Conservation (phyloP, 2,113 vertebrate species). For the Fregetta grallaria region DNA sequence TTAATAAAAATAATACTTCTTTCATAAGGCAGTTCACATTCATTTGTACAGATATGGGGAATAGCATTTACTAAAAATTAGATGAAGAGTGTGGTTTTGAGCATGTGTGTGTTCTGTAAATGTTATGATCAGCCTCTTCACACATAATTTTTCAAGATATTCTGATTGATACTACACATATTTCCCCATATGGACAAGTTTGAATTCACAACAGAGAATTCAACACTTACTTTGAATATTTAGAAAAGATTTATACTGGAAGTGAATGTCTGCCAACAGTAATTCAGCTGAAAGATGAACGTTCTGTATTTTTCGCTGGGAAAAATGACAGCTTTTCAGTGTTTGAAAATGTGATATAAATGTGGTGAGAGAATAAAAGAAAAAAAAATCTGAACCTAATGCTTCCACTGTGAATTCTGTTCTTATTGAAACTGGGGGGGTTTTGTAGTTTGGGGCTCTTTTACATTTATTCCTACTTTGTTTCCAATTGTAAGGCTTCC, state of each 20-base stretch:
- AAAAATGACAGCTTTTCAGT: constrained; percentile 30
- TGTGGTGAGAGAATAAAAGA: constrained; percentile 16
- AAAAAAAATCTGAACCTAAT: background rate
- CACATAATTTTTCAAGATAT: constrained; percentile 60
- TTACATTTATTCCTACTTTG: background rate
- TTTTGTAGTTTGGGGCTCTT: background rate
- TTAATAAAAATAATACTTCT: background rate
- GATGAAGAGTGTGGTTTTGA: background rate
- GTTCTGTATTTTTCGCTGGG: background rate
- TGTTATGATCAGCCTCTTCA: constrained; percentile 61
- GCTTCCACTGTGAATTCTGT: background rate
- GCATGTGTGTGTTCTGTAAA: constrained; percentile 56
- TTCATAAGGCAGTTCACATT: background rate
- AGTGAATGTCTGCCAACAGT: constrained; percentile 54
- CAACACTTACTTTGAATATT: constrained; percentile 45
- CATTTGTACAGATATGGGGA: background rate
- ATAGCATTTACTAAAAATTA: constrained; percentile 8
- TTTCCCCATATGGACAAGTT: constrained; percentile 57
- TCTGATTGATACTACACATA: constrained; percentile 55
- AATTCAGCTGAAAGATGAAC: constrained; percentile 12
- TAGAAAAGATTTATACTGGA: constrained; percentile 35
- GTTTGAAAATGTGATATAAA: constrained; percentile 34
- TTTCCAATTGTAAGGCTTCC: background rate
- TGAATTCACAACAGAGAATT: constrained; percentile 58
- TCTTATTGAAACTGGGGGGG: background rate